Evolutionary conservation across 1,140 invertebrate species (phyloP).

Genomic region (Meloidogyne chitwoodi): DNA sequence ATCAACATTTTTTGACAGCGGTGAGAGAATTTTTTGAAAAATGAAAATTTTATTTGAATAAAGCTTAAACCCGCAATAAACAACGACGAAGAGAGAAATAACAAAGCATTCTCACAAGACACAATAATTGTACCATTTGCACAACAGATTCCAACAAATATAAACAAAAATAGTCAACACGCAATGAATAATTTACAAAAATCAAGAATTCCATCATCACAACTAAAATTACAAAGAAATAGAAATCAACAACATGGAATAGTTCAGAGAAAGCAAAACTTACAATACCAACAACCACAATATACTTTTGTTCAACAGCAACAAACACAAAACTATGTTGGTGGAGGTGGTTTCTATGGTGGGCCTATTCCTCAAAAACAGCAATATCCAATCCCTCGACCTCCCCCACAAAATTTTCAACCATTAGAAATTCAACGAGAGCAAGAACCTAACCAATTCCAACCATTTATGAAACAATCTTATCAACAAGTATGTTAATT

Average conservation of each 20-base stretch:
- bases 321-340: not conserved
- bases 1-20: not conserved
- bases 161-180: not conserved
- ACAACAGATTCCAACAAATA: conserved; percentile 11
- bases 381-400: not conserved
- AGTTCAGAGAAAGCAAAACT: not conserved
- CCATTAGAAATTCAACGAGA: not conserved
- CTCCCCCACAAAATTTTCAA: not conserved
- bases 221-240: not conserved
- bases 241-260: not conserved
- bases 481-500: conserved; percentile 31
- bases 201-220: not conserved
- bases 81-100: not conserved
- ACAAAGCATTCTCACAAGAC: not conserved
- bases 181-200: not conserved
- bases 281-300: not conserved
- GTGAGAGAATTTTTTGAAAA: not conserved
- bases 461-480: conserved; percentile 45
- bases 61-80: not conserved
- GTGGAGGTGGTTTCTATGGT: not conserved
- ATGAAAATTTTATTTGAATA: not conserved
- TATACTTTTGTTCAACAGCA: not conserved
- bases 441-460: conserved; percentile 39
- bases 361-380: not conserved
- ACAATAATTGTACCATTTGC: conserved; percentile 8